phyloP scores from a whole-genome alignment of 2,888 invertebrate species.

The Drosophila bunnanda region DNA sequence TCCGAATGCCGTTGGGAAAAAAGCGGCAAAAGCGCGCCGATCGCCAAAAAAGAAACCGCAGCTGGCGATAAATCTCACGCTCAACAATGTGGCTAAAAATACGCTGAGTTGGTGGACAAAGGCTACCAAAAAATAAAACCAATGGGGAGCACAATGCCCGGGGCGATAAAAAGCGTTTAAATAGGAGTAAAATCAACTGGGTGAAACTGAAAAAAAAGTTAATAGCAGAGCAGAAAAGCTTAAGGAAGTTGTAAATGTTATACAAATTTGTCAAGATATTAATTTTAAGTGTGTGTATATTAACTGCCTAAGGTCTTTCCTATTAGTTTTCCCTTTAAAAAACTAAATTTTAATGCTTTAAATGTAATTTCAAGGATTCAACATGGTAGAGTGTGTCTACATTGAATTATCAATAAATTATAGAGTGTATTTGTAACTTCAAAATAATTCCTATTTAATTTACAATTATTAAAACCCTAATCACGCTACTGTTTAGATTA shows the following conservation, averaged over 20 bases:
- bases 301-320: no score
- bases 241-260: neutral
- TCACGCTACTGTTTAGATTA: neutral
- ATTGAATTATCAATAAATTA: neutral
- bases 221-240: neutral
- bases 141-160: constrained; percentile 29
- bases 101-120: constrained; percentile 20
- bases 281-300: no score
- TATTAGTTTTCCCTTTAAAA: no score
- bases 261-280: neutral
- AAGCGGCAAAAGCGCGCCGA: constrained; percentile 39
- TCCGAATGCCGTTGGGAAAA: constrained; percentile 52
- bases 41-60: constrained; percentile 48
- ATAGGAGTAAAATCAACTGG: constrained; percentile 7
- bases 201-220: neutral
- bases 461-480: neutral
- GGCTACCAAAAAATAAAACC: constrained; percentile 21
- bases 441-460: neutral
- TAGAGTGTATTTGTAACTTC: neutral
- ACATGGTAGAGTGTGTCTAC: neutral
- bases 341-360: no score
- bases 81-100: constrained; percentile 50
- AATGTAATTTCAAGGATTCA: neutral
- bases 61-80: constrained; percentile 52
- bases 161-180: constrained; percentile 14